A percentile compares a stretch with the other conserved stretches of the same genome.
Evolutionary conservation across 2,888 invertebrate genomes (phyloP).

Genomic region (Anaspis maculata): DNA sequence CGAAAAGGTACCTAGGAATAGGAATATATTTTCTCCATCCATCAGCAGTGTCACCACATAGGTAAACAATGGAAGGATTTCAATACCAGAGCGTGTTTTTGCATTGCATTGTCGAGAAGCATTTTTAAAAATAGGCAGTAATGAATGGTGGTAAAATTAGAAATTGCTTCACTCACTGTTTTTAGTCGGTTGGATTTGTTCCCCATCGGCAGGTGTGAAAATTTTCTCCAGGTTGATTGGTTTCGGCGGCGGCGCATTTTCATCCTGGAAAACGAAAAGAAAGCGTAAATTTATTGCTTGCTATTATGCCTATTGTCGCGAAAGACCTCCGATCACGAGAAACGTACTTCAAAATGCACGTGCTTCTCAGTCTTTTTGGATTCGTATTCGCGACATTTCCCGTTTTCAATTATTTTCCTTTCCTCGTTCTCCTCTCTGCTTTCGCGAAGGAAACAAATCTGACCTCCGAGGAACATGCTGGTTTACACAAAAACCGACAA

Average conservation of each 20-base stretch:
- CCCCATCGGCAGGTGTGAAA: conserved; percentile 75
- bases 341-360: conserved; percentile 38
- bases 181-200: conserved; percentile 68
- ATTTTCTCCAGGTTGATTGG: conserved; percentile 78
- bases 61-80: too few species aligned
- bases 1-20: too few species aligned
- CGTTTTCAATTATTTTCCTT: conserved; percentile 10
- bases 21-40: too few species aligned
- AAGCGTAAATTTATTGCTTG: too few species aligned
- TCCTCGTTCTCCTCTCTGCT: conserved; percentile 17
- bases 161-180: conserved; percentile 29
- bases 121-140: too few species aligned
- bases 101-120: too few species aligned
- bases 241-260: conserved; percentile 51
- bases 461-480: conserved; percentile 36
- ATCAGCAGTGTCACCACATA: too few species aligned
- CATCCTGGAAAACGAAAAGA: conserved; percentile 46
- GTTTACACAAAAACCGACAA: conserved; percentile 15
- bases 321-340: conserved; percentile 2
- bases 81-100: too few species aligned
- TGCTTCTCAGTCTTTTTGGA: conserved; percentile 30
- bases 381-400: conserved; percentile 12
- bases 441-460: conserved; percentile 28
- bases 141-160: too few species aligned
- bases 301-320: too few species aligned